phyloP scores from a whole-genome alignment of 1,140 invertebrate species.

The Conopomorpha cramerella region DNA sequence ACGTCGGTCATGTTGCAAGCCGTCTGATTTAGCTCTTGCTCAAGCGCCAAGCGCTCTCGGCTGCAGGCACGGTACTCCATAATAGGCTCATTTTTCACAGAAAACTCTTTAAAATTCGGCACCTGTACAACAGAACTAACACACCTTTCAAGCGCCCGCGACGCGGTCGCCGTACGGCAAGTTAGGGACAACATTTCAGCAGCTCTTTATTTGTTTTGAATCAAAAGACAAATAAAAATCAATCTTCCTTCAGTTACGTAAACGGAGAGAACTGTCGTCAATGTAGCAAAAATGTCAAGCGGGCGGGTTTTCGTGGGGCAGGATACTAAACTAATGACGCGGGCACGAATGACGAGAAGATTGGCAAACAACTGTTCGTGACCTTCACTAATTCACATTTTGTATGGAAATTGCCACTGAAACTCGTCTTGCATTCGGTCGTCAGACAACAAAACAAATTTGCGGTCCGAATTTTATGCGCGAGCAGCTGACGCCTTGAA shows the following conservation, averaged over 20 bases:
- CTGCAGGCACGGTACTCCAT: constrained; percentile 82
- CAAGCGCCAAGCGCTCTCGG: constrained; percentile 77
- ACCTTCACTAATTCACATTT: constrained; percentile 45
- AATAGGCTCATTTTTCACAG: constrained; percentile 80
- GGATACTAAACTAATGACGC: neutral
- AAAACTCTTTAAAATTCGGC: constrained; percentile 69
- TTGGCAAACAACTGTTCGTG: constrained; percentile 12
- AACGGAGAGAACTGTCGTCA: constrained; percentile 7
- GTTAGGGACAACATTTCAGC: constrained; percentile 28
- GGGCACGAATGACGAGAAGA: neutral
- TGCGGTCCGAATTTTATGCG: neutral
- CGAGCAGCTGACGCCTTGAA: too few relatives aligned
- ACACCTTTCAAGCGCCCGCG: constrained; percentile 44
- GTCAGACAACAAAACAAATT: constrained; percentile 1
- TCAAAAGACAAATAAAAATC: too few relatives aligned
- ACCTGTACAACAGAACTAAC: constrained; percentile 67
- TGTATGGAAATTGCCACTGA: constrained; percentile 8
- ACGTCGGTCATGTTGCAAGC: constrained; percentile 76
- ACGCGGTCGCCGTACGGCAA: constrained; percentile 12
- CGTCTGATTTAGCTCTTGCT: constrained; percentile 72
- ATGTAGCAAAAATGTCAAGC: constrained; percentile 3
- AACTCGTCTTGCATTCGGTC: neutral
- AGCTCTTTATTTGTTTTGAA: too few relatives aligned
- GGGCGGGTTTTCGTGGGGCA: neutral
- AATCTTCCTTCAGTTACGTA: constrained; percentile 20